A percentile compares a stretch with the other conserved stretches of the same genome.
phyloP scores from a whole-genome alignment of 2,113 vertebrate species.

The Lepidothrix coronata region DNA sequence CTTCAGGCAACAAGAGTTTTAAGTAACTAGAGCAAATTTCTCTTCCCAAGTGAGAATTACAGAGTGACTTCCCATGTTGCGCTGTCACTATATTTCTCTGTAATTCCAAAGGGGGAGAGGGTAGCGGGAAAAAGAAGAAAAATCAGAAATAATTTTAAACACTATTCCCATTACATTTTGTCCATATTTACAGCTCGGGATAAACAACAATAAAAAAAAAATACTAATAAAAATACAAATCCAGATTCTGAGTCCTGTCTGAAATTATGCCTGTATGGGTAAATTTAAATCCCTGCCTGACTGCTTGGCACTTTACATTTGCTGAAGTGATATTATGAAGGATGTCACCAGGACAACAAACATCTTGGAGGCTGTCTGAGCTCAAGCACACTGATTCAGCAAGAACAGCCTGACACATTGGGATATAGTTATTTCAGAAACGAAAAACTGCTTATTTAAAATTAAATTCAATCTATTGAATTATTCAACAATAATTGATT shows the following conservation, averaged over 20 bases:
- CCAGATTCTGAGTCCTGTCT: background rate
- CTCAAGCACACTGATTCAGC: constrained; percentile 25
- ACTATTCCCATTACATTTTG: background rate
- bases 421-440: background rate
- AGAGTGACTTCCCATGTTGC: background rate
- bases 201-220: background rate
- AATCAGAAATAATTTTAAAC: background rate
- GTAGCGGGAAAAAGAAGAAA: background rate
- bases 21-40: background rate
- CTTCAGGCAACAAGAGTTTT: background rate
- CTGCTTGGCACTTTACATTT: background rate
- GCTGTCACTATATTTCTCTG: background rate
- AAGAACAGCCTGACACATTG: background rate
- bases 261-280: background rate
- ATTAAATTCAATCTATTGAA: constrained; percentile 21
- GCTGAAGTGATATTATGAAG: background rate
- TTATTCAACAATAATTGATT: constrained; percentile 42
- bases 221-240: background rate
- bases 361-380: background rate
- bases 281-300: background rate
- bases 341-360: background rate
- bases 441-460: background rate
- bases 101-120: background rate
- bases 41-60: background rate
- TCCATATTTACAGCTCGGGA: background rate